Conservation (phyloP, 2,797 vertebrate species). For the Lagodon rhomboides region DNA sequence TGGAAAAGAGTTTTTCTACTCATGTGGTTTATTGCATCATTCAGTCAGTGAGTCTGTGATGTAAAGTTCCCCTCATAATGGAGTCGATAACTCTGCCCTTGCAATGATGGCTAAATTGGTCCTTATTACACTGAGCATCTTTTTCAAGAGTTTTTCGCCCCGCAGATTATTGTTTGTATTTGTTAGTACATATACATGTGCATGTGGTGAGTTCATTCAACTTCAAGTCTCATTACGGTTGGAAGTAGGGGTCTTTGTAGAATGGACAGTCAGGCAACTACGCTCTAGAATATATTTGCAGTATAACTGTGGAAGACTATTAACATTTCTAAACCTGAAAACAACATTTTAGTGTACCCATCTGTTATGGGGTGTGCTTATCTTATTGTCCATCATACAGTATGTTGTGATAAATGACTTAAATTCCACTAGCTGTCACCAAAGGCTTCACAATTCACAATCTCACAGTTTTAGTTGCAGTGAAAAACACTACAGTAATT, state of each 20-base stretch:
- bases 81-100: slow-evolving; percentile 58
- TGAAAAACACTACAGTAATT: background rate
- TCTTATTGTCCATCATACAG: background rate
- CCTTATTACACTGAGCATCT: slow-evolving; percentile 56
- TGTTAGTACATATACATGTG: too few species aligned
- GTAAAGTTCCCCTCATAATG: slow-evolving; percentile 29
- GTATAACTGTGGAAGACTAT: background rate
- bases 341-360: background rate
- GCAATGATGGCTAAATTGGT: slow-evolving; percentile 53
- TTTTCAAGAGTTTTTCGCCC: background rate
- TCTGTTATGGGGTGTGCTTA: background rate
- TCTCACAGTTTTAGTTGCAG: background rate
- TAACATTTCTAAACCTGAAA: background rate
- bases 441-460: background rate
- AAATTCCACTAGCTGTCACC: background rate
- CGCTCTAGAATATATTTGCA: too few species aligned
- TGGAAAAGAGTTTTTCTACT: too few species aligned
- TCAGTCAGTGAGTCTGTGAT: background rate
- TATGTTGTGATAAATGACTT: background rate
- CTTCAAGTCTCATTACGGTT: slow-evolving; percentile 3
- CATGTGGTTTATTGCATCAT: background rate
- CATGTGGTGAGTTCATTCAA: background rate
- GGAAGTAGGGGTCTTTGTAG: slow-evolving; percentile 2
- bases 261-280: background rate
- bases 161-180: too few species aligned